Percentiles rank a stretch among this genome's conserved stretches.
Conservation (phyloP, 2,888 invertebrate species). For the Melanostoma mellinum region DNA sequence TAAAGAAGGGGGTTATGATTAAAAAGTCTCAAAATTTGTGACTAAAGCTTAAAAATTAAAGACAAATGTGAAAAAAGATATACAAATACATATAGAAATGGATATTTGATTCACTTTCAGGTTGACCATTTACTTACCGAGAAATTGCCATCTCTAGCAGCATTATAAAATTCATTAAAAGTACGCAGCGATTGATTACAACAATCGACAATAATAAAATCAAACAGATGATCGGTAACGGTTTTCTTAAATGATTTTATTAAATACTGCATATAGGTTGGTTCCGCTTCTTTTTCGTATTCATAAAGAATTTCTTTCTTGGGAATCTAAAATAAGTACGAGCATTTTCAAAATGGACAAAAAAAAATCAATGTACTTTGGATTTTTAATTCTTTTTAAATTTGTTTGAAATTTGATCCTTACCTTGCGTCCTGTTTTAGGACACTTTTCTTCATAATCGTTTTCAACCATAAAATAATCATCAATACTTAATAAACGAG, state of each 20-base stretch:
- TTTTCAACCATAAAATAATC: slow-evolving; percentile 97
- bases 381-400: neutral
- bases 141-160: slow-evolving; percentile 85
- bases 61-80: too few relatives aligned
- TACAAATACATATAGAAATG: too few relatives aligned
- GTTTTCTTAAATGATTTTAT: slow-evolving; percentile 95
- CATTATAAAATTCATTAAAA: slow-evolving; percentile 94
- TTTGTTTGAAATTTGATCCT: slow-evolving; percentile 39
- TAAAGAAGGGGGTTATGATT: too few relatives aligned
- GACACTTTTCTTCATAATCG: slow-evolving; percentile 85
- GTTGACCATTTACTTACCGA: slow-evolving; percentile 77
- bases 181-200: slow-evolving; percentile 91
- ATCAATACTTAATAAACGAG: slow-evolving; percentile 95
- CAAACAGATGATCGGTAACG: slow-evolving; percentile 93
- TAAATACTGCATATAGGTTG: slow-evolving; percentile 90
- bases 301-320: slow-evolving; percentile 85
- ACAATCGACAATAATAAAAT: slow-evolving; percentile 96
- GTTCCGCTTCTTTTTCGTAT: slow-evolving; percentile 92
- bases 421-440: slow-evolving; percentile 80
- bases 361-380: too few relatives aligned
- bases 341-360: slow-evolving; percentile 4
- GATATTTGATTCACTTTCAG: too few relatives aligned
- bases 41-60: too few relatives aligned
- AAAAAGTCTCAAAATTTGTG: too few relatives aligned
- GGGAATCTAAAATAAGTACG: slow-evolving; percentile 79